Evolutionary conservation across 1,140 invertebrate genomes (phyloP), one percentile per base, ranked within the genome.

Genomic region (Arion vulgaris): DNA sequence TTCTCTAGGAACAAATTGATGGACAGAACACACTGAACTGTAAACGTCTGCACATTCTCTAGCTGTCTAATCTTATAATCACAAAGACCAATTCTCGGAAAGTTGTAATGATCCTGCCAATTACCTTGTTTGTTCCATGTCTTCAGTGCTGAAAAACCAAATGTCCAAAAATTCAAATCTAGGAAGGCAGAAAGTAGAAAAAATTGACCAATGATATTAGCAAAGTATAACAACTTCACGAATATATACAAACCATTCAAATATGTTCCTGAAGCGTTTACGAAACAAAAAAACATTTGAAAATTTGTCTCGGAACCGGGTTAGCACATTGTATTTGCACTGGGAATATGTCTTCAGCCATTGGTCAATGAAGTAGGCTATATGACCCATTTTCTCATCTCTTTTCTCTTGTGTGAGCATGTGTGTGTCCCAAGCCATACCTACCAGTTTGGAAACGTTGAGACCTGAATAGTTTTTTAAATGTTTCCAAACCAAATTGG

Each of bases 1-100:
- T 94, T 94, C 86, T 93, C 93, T 80, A 93, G 93, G 87, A 93
- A 94, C 28, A 93, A 88, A 80, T 94, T 94, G 77, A 94, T 92
- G 77, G 93, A 93, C 13, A 94, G 87, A 0, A 93, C 92, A 87
- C 93, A 94, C 79, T 93, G 93, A 17, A 93, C 90, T 11, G 90
- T 89, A 62, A 86, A 88, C 0, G 86, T 86, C 78, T 92, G 89
- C 34, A 89, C 75, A 79, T 90, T 90, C 53, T 86, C 78, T 19
- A 94, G 88, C 28, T 93, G 93, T 34, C 93, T 91, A 32, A 93
- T 92, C 73, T 93, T 86, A 88, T 94, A 94, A 85, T 94, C 93
- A 86, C 93, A 94, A 78, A 94, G 87, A 0, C 93, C 94, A 4
- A 94, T 92, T 17, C 93, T 87, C 15, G 93, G 93, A 87, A 94